Evolutionary conservation across 2,888 invertebrate genomes (phyloP).

Genomic region (Eulithis prunata): DNA sequence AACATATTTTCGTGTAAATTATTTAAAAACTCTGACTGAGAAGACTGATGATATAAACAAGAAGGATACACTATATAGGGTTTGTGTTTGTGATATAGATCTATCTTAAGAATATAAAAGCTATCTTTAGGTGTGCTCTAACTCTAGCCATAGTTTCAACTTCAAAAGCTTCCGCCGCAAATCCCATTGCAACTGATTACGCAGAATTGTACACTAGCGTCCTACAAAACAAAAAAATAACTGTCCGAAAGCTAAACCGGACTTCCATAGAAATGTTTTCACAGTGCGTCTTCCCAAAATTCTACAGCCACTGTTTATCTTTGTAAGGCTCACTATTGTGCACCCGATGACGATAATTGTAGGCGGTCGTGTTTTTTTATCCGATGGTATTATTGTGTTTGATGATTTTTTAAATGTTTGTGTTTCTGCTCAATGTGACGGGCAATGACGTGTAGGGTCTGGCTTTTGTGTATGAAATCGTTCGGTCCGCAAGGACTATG

Average conservation of each 20-base stretch:
- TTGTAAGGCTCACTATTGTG: conserved; percentile 71
- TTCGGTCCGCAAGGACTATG: conserved; percentile 63
- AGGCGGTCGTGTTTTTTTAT: conserved; percentile 57
- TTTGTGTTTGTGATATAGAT: background rate
- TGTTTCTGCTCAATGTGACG: conserved; percentile 79
- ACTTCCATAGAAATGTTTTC: conserved; percentile 53
- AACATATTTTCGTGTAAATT: conserved; percentile 1
- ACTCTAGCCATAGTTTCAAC: conserved; percentile 30
- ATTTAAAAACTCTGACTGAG: background rate
- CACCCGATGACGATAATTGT: conserved; percentile 69
- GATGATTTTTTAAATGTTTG: conserved; percentile 82
- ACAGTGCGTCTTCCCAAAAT: conserved; percentile 57
- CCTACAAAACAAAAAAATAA: conserved; percentile 21
- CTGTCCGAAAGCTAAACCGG: conserved; percentile 41
- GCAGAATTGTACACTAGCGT: conserved; percentile 28
- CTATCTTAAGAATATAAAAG: no score
- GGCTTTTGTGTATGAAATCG: conserved; percentile 68
- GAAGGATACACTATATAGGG: no score
- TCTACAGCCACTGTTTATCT: conserved; percentile 68
- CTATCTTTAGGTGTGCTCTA: conserved; percentile 46
- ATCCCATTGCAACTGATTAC: conserved; percentile 28
- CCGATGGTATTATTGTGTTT: conserved; percentile 59
- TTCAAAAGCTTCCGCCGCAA: conserved; percentile 26
- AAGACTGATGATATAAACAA: no score
- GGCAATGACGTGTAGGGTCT: conserved; percentile 73